Conservation (phyloP, 2,888 invertebrate genomes). For the Hofmannophila pseudospretella region DNA sequence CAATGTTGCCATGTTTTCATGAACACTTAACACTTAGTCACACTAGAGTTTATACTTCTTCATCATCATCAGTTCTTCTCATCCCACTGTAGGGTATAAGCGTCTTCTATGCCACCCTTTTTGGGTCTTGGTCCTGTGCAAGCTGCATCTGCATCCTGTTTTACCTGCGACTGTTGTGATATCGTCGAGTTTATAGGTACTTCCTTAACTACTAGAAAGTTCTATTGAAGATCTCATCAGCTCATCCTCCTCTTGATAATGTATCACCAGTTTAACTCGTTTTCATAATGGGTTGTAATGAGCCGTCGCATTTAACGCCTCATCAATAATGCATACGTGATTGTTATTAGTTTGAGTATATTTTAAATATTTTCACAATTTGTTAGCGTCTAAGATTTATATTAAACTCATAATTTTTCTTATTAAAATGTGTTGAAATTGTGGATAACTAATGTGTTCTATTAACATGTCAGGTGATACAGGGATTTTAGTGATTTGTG, state of each 20-base stretch:
- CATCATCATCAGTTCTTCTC: too few relatives aligned
- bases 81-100: too few relatives aligned
- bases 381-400: too few relatives aligned
- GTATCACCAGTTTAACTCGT: slow-evolving; percentile 22
- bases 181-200: neutral
- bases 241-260: neutral
- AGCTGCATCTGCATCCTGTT: too few relatives aligned
- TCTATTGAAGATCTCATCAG: neutral
- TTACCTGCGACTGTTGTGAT: too few relatives aligned
- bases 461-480: slow-evolving; percentile 1
- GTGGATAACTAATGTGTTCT: slow-evolving; percentile 8
- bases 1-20: too few relatives aligned
- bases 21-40: too few relatives aligned
- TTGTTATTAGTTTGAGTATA: slow-evolving; percentile 34
- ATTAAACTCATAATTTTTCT: too few relatives aligned
- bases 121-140: too few relatives aligned
- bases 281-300: slow-evolving; percentile 50
- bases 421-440: slow-evolving; percentile 6
- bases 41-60: slow-evolving; percentile 21
- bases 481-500: slow-evolving; percentile 1
- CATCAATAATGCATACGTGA: slow-evolving; percentile 53
- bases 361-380: slow-evolving; percentile 11
- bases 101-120: too few relatives aligned
- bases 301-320: slow-evolving; percentile 44
- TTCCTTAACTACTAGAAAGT: neutral